Percentiles rank a stretch among this genome's conserved stretches.
Conservation (phyloP, 2,113 vertebrate species). For the Agelaius tricolor region DNA sequence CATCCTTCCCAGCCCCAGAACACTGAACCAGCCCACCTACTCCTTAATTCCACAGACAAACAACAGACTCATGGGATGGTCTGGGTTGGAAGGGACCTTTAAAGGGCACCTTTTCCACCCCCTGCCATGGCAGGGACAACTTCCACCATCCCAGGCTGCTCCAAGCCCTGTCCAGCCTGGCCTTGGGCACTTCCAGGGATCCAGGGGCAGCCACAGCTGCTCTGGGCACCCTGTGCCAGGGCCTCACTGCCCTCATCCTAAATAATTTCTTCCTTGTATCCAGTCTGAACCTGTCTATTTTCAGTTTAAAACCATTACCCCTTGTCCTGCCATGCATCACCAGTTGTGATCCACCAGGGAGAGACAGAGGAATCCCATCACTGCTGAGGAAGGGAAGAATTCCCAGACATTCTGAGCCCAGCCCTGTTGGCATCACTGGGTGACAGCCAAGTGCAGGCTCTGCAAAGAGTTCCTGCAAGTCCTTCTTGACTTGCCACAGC, state of each 20-base stretch:
- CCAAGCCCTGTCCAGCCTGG: accelerated
- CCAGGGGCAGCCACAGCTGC: background rate
- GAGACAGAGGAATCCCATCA: background rate
- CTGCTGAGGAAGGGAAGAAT: background rate
- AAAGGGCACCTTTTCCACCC: background rate
- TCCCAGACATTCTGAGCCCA: background rate
- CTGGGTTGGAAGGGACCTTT: background rate
- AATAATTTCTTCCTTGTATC: background rate
- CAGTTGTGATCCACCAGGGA: background rate
- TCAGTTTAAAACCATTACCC: background rate
- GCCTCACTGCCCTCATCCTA: accelerated
- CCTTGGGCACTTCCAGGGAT: background rate
- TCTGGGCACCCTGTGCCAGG: accelerated
- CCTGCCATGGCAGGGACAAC: background rate
- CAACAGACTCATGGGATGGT: accelerated
- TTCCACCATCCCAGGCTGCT: accelerated
- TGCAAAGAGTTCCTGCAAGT: background rate
- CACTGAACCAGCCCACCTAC: background rate
- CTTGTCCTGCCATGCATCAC: background rate
- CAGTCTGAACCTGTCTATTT: background rate
- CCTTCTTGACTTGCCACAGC: background rate
- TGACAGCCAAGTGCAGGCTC: background rate
- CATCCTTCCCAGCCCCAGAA: background rate
- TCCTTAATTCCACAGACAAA: background rate
- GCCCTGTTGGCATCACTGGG: background rate